Evolutionary conservation across 2,888 invertebrate genomes (phyloP).

Genomic region (Eristalis arbustorum): DNA sequence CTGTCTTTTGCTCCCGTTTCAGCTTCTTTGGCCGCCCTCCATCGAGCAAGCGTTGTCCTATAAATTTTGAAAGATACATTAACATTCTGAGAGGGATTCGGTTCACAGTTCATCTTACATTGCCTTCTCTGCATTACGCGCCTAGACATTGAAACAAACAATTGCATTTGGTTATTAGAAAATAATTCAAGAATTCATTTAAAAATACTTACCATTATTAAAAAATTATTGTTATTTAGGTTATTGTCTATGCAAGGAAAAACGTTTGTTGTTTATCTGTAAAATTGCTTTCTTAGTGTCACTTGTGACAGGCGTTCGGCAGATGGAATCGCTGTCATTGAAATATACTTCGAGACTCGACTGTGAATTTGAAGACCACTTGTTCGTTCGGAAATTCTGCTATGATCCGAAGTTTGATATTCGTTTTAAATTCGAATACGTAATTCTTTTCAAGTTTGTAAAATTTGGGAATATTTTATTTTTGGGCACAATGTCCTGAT

Average conservation of each 20-base stretch:
- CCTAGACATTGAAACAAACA: slow-evolving; percentile 81
- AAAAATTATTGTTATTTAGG: background rate
- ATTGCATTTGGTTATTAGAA: background rate
- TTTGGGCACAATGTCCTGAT: no score
- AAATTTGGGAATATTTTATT: no score
- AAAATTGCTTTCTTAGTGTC: background rate
- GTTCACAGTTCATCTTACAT: slow-evolving; percentile 85
- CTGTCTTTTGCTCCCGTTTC: slow-evolving; percentile 93
- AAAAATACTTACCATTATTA: background rate
- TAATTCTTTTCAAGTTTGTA: no score
- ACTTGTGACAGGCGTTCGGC: background rate
- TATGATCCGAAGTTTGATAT: background rate
- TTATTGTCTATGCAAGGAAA: background rate
- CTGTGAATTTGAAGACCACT: background rate
- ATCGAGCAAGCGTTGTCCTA: slow-evolving; percentile 97
- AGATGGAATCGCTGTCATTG: background rate
- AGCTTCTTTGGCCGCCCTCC: slow-evolving; percentile 97
- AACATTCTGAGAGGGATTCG: background rate
- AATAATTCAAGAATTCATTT: background rate
- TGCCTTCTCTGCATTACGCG: slow-evolving; percentile 98
- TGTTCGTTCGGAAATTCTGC: background rate
- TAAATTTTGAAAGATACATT: background rate
- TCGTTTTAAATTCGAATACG: background rate
- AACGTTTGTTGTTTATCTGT: background rate
- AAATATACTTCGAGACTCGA: background rate